These are phyloP conservation scores for Scaptomyza montana DNA, from an alignment of 1,140 invertebrate genomes.

Conservation along the genomic window DNA sequence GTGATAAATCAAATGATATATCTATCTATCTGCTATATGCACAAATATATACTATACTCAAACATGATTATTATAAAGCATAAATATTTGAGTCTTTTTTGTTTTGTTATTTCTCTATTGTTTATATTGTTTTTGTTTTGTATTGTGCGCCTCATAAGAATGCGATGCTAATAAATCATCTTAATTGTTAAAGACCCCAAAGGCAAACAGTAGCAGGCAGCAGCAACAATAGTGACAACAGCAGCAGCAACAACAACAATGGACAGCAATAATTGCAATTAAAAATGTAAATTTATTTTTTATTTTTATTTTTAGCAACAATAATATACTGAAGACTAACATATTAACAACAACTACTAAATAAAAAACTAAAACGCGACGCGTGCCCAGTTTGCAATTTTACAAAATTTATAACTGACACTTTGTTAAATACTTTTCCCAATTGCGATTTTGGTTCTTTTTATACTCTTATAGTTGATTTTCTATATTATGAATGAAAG, in stretches of 20 bases:
- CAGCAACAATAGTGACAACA: slow-evolving; percentile 31
- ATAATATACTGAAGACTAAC: slow-evolving; percentile 22
- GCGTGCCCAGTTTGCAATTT: slow-evolving; percentile 73
- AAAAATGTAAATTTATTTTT: slow-evolving; percentile 78
- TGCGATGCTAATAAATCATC: slow-evolving; percentile 74
- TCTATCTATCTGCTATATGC: slow-evolving; percentile 38
- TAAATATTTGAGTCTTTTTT: slow-evolving; percentile 62
- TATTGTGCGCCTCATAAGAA: slow-evolving; percentile 73
- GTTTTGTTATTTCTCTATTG: slow-evolving; percentile 53
- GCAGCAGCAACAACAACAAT: slow-evolving; percentile 55
- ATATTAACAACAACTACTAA: slow-evolving; percentile 14
- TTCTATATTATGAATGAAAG: not conserved
- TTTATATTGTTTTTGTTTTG: slow-evolving; percentile 9
- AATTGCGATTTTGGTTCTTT: slow-evolving; percentile 39
- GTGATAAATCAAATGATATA: slow-evolving; percentile 64
- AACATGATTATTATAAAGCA: slow-evolving; percentile 52
- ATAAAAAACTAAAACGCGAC: slow-evolving; percentile 55
- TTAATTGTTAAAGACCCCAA: slow-evolving; percentile 76
- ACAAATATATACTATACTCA: slow-evolving; percentile 20
- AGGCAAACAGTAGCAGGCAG: slow-evolving; percentile 69
- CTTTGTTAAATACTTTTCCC: slow-evolving; percentile 61
- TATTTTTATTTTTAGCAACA: slow-evolving; percentile 73
- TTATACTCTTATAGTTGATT: slow-evolving; percentile 22
- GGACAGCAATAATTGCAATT: slow-evolving; percentile 76
- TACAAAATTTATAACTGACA: slow-evolving; percentile 68